Percentiles rank a stretch among this genome's conserved stretches.
Conservation (phyloP, 2,113 vertebrate species). For the Poeciliopsis prolifica region DNA sequence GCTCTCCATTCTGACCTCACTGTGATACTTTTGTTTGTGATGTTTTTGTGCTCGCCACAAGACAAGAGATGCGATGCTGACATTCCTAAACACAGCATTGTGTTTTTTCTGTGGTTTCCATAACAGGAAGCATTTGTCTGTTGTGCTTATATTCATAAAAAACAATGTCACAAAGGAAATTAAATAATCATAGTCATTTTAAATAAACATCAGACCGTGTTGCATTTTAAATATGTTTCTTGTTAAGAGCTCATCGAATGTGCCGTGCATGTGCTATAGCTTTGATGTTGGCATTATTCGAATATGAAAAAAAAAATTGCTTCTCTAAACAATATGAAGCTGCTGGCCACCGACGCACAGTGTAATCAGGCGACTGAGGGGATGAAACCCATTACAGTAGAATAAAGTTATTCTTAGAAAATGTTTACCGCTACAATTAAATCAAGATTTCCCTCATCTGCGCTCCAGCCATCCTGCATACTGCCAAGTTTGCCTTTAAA, state of each 20-base stretch:
- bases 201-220: slow-evolving; percentile 27
- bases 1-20: slow-evolving; percentile 49
- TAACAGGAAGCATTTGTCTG: slow-evolving; percentile 51
- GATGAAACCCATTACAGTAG: slow-evolving; percentile 66
- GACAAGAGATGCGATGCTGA: slow-evolving; percentile 26
- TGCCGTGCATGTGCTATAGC: slow-evolving; percentile 51
- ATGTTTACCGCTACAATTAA: slow-evolving; percentile 63
- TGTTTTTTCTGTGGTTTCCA: slow-evolving; percentile 23
- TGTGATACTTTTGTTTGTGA: slow-evolving; percentile 52
- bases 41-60: neutral
- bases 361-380: slow-evolving; percentile 65
- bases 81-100: slow-evolving; percentile 22
- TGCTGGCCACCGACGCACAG: slow-evolving; percentile 52
- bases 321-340: slow-evolving; percentile 70
- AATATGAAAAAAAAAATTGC: slow-evolving; percentile 52
- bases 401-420: slow-evolving; percentile 75
- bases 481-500: slow-evolving; percentile 50
- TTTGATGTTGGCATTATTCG: slow-evolving; percentile 62
- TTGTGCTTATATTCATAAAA: slow-evolving; percentile 36
- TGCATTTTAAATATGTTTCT: slow-evolving; percentile 59
- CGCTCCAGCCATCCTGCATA: slow-evolving; percentile 27
- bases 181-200: slow-evolving; percentile 41
- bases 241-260: slow-evolving; percentile 52
- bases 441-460: slow-evolving; percentile 61
- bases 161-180: slow-evolving; percentile 46